These are phyloP conservation scores for Sebastes taczanowskii DNA, from an alignment of 2,797 vertebrate species.

Conservation along the genomic window DNA sequence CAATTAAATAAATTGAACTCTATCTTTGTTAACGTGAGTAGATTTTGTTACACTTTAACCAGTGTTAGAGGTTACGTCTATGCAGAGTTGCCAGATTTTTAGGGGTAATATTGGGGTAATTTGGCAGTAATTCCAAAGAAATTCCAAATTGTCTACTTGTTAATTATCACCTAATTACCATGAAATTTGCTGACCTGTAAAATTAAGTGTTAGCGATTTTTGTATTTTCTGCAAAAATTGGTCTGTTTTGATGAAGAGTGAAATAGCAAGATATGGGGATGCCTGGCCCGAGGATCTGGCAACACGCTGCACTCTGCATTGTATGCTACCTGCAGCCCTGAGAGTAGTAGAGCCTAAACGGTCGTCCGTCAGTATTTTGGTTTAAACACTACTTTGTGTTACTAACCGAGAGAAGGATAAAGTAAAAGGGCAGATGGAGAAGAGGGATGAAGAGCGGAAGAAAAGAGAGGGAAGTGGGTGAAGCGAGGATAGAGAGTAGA, in stretches of 20 bases:
- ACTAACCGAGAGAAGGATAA: background rate
- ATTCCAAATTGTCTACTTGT: no score
- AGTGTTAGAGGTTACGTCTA: background rate
- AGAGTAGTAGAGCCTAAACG: background rate
- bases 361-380: background rate
- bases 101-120: no score
- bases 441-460: background rate
- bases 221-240: background rate
- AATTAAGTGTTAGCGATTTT: background rate
- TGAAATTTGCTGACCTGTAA: no score
- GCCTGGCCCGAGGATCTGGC: no score
- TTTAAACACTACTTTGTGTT: background rate
- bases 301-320: no score
- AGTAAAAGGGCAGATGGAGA: no score
- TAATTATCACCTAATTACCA: no score
- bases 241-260: background rate
- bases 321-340: background rate
- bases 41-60: background rate
- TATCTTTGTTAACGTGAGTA: background rate
- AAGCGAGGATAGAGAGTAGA: background rate
- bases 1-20: background rate
- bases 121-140: no score
- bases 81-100: background rate
- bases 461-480: background rate
- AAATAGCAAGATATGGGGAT: no score